Conservation (phyloP, 23 tunicate genomes). For the Halocynthia aurantium region DNA sequence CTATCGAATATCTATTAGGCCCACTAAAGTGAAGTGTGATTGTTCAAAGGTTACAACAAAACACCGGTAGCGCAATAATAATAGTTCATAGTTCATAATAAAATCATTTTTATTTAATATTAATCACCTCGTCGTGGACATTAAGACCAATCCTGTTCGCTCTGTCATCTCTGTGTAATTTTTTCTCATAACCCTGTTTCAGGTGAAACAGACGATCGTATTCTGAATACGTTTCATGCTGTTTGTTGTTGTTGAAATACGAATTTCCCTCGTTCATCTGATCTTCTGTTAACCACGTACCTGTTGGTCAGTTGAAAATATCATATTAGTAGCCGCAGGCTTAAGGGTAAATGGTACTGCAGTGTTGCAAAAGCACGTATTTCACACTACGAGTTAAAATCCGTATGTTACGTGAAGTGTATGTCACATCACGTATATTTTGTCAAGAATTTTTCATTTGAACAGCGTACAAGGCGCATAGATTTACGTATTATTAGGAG, state of each 20-base stretch:
- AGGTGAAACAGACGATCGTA: conserved; percentile 59
- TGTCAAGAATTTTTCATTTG: not conserved
- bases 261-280: conserved; percentile 18
- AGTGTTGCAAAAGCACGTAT: not conserved
- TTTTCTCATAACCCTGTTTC: conserved; percentile 54
- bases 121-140: conserved; percentile 48
- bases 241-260: conserved; percentile 71
- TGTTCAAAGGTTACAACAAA: no score
- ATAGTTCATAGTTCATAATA: no score
- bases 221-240: conserved; percentile 34
- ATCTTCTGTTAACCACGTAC: conserved; percentile 38
- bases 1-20: no score
- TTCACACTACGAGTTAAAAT: not conserved
- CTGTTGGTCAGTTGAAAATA: not conserved
- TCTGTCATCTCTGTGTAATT: conserved; percentile 71
- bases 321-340: not conserved
- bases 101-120: not conserved
- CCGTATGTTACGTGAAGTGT: not conserved
- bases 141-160: conserved; percentile 50
- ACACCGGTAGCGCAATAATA: no score
- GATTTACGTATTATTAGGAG: no score
- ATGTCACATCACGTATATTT: not conserved
- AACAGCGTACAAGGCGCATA: no score
- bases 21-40: no score
- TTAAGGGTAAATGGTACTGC: not conserved